Conservation (phyloP, 2,797 vertebrate species). For the Crax fasciolata region DNA sequence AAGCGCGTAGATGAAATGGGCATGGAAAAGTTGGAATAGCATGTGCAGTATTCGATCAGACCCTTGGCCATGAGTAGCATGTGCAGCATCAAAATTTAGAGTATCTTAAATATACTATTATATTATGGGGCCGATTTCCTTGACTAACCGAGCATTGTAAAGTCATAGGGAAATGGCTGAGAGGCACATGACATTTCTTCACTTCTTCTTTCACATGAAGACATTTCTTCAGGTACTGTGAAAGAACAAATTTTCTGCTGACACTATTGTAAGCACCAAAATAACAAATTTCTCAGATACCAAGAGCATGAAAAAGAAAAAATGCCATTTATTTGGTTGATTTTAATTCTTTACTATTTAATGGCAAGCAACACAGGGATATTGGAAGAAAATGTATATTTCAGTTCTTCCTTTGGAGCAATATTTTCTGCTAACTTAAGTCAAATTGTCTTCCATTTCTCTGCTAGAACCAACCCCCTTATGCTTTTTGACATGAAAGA, state of each 20-base stretch:
- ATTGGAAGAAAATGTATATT: background rate
- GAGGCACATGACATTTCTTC: background rate
- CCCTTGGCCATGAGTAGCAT: background rate
- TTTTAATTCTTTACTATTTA: background rate
- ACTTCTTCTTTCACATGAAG: too few relatives aligned
- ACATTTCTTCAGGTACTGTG: background rate
- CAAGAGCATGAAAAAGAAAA: background rate
- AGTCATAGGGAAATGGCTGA: background rate
- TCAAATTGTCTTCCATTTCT: background rate
- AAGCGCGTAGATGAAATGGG: rapidly evolving
- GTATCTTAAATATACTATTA: background rate
- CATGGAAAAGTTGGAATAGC: background rate
- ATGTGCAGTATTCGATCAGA: rapidly evolving
- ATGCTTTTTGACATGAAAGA: background rate
- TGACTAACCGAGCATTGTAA: rapidly evolving
- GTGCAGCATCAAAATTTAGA: background rate
- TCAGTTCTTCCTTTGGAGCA: background rate
- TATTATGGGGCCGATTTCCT: background rate
- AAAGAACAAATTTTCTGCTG: background rate
- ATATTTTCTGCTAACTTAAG: background rate
- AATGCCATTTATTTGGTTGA: background rate
- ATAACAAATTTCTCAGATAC: background rate
- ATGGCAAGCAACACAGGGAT: background rate
- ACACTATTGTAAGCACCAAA: background rate
- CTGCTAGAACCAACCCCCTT: background rate